Evolutionary conservation across 2,113 vertebrate genomes (phyloP), one percentile per base, ranked within the genome.

Genomic region (Scophthalmus maximus): DNA sequence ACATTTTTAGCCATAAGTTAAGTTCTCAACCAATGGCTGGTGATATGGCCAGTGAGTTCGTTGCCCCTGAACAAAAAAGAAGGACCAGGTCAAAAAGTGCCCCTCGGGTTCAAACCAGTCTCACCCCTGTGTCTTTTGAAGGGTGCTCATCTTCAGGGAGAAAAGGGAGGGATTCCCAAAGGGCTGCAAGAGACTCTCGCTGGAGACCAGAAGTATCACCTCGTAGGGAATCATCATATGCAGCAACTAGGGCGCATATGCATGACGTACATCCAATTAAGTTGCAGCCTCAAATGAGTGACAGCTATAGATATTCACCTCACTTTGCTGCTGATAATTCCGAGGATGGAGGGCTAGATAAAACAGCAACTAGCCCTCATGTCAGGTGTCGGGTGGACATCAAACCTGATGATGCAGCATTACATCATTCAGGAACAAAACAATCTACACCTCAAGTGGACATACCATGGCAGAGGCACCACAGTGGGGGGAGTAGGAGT

Each of bases 361-460:
- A 95, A 78, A 72, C 93, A 5, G 94, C 93, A 0, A 92, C 95
- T 2, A 96, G 94, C 25, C 95, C 96, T 51, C 97, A 99, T 0
- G 97, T 99, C 59, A 94, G 94, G 68, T 98, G 96, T 82, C 94
- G 97, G 9, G 88, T 99, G 55, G 97, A 98, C 87, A 97, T 99
- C 78, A 98, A 97, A 83, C 97, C 97, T 0, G 96, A 97, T 1
- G 94, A 95, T 44, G 92, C 92, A 0, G 94, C 94, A 50, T 79
- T 95, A 56, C 93, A 95, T 78, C 95, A 97, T 8, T 81, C 94
- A 0, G 91, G 84, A 38, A 82, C 59, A 20, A 92, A 93, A 86
- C 72, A 91, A 2, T 62, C 92, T 0, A 92, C 92, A 20, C 71
- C 81, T 61, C 92, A 91, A 12, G 82, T 85, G 9, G 94, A 95